Conservation (phyloP, 2,888 invertebrate species). For the Yponomeuta sedellus region DNA sequence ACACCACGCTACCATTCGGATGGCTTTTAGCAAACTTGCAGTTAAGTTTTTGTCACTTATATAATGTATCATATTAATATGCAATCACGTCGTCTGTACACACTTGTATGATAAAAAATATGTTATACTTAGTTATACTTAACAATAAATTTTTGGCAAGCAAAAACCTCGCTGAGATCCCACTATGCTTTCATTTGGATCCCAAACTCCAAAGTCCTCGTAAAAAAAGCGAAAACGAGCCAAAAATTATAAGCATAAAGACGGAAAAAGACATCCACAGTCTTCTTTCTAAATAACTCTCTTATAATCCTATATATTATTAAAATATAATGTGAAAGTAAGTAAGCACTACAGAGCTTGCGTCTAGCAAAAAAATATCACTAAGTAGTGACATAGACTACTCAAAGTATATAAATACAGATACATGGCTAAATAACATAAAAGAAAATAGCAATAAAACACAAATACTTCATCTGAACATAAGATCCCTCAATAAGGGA, state of each 20-base stretch:
- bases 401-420: background rate
- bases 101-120: too few species aligned
- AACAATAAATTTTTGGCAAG: constrained; percentile 1
- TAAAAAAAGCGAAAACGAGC: too few species aligned
- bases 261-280: constrained; percentile 18
- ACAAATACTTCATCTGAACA: background rate
- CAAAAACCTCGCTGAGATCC: constrained; percentile 12
- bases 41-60: too few species aligned
- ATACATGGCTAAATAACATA: background rate
- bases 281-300: background rate
- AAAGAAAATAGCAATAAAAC: background rate
- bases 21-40: too few species aligned
- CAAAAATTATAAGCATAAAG: constrained; percentile 17
- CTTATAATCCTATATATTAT: too few species aligned
- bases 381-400: background rate
- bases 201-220: constrained; percentile 19
- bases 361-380: background rate
- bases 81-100: too few species aligned
- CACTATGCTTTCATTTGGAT: constrained; percentile 20
- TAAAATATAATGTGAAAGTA: too few species aligned
- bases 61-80: too few species aligned
- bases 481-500: background rate
- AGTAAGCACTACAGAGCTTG: background rate
- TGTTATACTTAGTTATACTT: too few species aligned
- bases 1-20: too few species aligned